Evolutionary conservation across 2,888 invertebrate species (phyloP).

Genomic region (Dynastes hyllus): DNA sequence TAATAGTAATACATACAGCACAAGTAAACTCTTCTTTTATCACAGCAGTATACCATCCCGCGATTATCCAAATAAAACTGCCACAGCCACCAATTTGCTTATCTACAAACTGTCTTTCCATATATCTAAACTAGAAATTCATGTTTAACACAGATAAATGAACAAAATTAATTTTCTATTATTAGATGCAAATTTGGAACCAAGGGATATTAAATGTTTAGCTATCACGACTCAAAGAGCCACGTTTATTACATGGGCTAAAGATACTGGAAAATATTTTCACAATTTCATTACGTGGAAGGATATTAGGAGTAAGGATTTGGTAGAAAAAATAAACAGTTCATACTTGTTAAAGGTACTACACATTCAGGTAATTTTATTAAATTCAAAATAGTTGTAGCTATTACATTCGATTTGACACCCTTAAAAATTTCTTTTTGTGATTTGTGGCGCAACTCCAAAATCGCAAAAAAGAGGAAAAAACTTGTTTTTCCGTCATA

Average conservation of each 20-base stretch:
- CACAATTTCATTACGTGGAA: constrained; percentile 84
- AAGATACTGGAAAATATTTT: constrained; percentile 74
- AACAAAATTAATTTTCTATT: not conserved
- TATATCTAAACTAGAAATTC: not conserved
- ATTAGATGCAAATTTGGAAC: constrained; percentile 80
- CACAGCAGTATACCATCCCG: no score
- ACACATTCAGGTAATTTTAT: not conserved
- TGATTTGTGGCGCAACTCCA: no score
- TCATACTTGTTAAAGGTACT: constrained; percentile 73
- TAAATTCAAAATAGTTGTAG: constrained; percentile 17
- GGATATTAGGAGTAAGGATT: constrained; percentile 75
- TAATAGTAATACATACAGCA: no score
- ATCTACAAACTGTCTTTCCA: not conserved
- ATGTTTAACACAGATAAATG: not conserved
- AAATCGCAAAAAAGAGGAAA: no score
- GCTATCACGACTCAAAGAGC: constrained; percentile 79
- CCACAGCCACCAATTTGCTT: no score
- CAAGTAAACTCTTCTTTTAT: no score
- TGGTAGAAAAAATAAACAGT: constrained; percentile 75
- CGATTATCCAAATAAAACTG: no score
- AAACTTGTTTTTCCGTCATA: no score
- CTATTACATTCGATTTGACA: no score
- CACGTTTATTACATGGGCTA: constrained; percentile 80
- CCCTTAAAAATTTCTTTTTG: no score
- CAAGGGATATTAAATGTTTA: constrained; percentile 82